Base-by-base conservation (phyloP, 2,888 invertebrate species). In the Sicus ferrugineus region DNA sequence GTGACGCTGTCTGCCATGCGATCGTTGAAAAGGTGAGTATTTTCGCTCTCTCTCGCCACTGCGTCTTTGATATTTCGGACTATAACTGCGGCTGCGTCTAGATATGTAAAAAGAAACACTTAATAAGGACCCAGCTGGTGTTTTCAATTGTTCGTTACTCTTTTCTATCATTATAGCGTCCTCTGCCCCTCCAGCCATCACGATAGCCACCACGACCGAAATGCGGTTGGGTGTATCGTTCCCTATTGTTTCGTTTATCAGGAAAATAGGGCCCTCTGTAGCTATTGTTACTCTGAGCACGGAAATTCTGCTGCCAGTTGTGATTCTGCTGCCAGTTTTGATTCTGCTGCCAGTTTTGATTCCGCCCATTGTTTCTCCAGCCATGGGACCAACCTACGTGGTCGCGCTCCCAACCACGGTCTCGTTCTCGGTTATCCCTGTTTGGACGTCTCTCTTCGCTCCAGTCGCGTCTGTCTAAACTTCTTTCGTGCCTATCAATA, bases 81-180 rank as follows among this genome's bases (percentile, higher is more conserved):
- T 75, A 19, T 77, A 72, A 73, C 84, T 84, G 52, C 75, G 77
- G 34, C 81, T 82, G 23, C 59, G 77, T 59, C 74, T 72, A 26
- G 46, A 63, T 48, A 30, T 63, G 2, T 16, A 48, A 26, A 23
- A 28, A 54, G 11, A 54, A 26, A 54, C 28, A 26, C 28, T 16
- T 63, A 21, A 14, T 58, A 58, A 65, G 19, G 50, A 7, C 16
- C 26, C 28, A 38, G 19, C 16, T 4, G 9, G 68, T 30, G 5
- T 3, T n/a, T 64, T 23, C 3, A 23, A 11, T 11, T 3, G 31
- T n/a, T 21, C n/a, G 6, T 76, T 73, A 75, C 80, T 78, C 79
- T 56, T 68, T 74, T 48, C 63, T 69, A 9, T 69, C 66, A 52
- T 71, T 68, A 19, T 69, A 59, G 62, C 70, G 62, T 52, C 68